These are phyloP conservation scores for Actinia equina DNA, from an alignment of 64 coral and sea anemone species.

Conservation along the genomic window DNA sequence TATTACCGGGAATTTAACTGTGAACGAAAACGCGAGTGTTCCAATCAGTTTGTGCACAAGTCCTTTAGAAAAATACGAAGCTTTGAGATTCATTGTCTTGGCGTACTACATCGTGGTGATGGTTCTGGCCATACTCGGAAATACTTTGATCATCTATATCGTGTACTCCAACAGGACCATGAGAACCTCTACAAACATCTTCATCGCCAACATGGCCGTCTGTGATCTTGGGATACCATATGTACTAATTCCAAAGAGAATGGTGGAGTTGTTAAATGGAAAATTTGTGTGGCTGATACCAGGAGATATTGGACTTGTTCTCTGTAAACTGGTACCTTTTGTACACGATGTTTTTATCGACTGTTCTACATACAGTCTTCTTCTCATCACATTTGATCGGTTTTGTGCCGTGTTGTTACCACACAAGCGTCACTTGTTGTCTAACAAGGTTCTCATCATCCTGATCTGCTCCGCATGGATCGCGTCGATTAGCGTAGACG, in stretches of 20 bases:
- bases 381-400: constrained; percentile 5
- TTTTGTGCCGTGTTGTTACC: not conserved
- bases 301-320: not conserved
- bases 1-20: too few species aligned
- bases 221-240: too few species aligned
- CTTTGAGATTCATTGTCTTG: too few species aligned
- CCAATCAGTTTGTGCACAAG: too few species aligned
- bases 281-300: not conserved
- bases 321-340: constrained; percentile 2
- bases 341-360: not conserved
- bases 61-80: too few species aligned
- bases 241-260: not conserved
- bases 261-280: not conserved
- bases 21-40: too few species aligned
- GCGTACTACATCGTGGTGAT: too few species aligned
- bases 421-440: not conserved
- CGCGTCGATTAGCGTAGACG: not conserved
- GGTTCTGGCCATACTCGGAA: too few species aligned
- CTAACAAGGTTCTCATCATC: not conserved
- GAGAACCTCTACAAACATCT: too few species aligned
- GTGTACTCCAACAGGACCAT: too few species aligned
- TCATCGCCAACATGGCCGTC: too few species aligned
- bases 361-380: not conserved
- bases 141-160: too few species aligned
- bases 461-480: not conserved